Evolutionary conservation across 2,797 vertebrate species (phyloP), one percentile per base, ranked within the genome.

Genomic region (Apogon talboti): DNA sequence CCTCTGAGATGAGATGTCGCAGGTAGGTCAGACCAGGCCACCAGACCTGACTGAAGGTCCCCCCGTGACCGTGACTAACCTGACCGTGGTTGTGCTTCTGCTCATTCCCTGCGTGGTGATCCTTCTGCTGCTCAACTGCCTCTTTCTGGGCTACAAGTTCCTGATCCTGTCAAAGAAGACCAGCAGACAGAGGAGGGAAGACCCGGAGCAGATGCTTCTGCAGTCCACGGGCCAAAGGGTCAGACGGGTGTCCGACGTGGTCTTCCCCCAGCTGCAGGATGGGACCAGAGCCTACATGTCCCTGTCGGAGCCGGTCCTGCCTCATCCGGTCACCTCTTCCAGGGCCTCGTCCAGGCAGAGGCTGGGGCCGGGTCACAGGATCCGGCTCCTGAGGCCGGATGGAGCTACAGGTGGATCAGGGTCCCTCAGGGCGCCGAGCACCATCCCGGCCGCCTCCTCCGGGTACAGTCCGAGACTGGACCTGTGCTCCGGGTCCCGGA

Each of bases 91-190:
- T 8, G 82, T 94, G 11, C 91, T 95, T 0, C 60, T 95, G 53
- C 91, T 96, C 44, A 85, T 94, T 2, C 94, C 94, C 11, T 95
- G 91, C 14, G 93, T 95, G 35, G 74, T 95, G 2, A 44, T 93
- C 1, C 90, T 96, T 65, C 85, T 94, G 0, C 79, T 95, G 56
- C 77, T 96, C 1, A 94, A 94, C 88, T 94, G 94, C 58, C 50
- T 95, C 59, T 88, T 95, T 66, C 76, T 95, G 70, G 91, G 88
- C 0, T 93, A 94, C 87, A 95, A 94, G 70, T 44, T 94, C 3
- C 58, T 92, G 12, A 19, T 78, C 54, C 42, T 91, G 53, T 88
- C 86, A 0, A 79, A 80, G 78, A 83, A 46, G 71, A 86, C n/a
- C 48, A 54, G 28, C 54, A 54, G 64, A 14, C 62, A 48, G 41